Percentiles rank a stretch among this genome's conserved stretches.
phyloP scores from a whole-genome alignment of 2,797 vertebrate species.

The Sebastiscus tertius region DNA sequence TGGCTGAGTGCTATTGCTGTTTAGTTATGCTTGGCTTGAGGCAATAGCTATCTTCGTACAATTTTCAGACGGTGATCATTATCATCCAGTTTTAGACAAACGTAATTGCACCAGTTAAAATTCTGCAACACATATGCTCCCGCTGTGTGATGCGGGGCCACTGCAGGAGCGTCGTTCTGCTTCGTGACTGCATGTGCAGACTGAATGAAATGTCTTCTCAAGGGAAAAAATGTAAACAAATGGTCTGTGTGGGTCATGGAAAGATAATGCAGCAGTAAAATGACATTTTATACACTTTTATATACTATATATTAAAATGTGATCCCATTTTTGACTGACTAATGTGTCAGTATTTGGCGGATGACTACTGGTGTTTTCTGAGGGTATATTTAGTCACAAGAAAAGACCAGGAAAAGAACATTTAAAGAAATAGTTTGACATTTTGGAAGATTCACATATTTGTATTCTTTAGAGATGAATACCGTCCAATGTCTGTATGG shows the following conservation, averaged over 20 bases:
- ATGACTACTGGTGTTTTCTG: background rate
- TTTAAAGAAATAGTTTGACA: background rate
- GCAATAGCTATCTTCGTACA: constrained; percentile 68
- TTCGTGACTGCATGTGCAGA: constrained; percentile 32
- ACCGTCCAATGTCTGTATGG: background rate
- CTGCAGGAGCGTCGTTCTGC: constrained; percentile 50
- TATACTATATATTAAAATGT: constrained; percentile 1
- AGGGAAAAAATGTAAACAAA: constrained; percentile 20
- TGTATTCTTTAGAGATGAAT: background rate
- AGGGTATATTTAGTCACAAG: background rate
- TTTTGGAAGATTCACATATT: background rate
- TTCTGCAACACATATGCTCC: constrained; percentile 58
- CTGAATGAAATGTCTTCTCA: constrained; percentile 37
- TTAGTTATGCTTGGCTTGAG: constrained; percentile 74
- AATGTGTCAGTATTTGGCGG: background rate
- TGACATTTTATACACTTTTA: constrained; percentile 5
- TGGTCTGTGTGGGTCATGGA: constrained; percentile 35
- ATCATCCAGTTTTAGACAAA: constrained; percentile 67
- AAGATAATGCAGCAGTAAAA: constrained; percentile 39
- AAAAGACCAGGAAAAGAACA: background rate
- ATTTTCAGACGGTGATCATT: constrained; percentile 73
- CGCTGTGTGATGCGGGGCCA: constrained; percentile 46
- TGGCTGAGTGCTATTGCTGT: constrained; percentile 68
- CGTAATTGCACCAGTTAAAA: constrained; percentile 70
- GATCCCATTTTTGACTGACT: constrained; percentile 8